Percentiles rank a stretch among this genome's conserved stretches.
phyloP scores from a whole-genome alignment of 2,113 vertebrate genomes.

The Hipposideros armiger region DNA sequence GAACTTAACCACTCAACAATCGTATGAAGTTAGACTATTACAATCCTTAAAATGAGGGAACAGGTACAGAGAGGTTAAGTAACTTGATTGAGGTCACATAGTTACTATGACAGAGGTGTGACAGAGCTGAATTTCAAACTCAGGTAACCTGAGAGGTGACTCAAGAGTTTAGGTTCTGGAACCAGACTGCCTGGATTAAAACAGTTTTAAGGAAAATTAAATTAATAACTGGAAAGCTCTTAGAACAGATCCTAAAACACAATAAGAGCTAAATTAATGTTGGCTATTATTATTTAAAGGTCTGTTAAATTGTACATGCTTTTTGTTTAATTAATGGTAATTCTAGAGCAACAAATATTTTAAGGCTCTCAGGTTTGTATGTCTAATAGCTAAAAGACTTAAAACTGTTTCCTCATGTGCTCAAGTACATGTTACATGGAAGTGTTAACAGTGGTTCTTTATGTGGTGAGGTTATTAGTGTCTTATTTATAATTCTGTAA shows the following conservation, averaged over 20 bases:
- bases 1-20: conserved; percentile 4
- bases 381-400: neutral
- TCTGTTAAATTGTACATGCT: neutral
- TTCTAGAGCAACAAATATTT: conserved; percentile 39
- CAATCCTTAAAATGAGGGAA: conserved; percentile 37
- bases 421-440: neutral
- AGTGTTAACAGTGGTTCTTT: neutral
- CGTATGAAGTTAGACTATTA: neutral
- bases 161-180: conserved; percentile 13
- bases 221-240: neutral
- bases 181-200: neutral
- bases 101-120: neutral
- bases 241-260: neutral
- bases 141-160: conserved; percentile 10
- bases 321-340: conserved; percentile 3
- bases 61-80: conserved; percentile 44
- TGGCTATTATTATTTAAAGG: neutral
- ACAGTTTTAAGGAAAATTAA: neutral
- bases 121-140: neutral
- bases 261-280: neutral
- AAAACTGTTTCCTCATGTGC: neutral
- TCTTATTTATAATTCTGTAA: neutral
- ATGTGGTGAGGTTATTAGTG: neutral
- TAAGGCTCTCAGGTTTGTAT: neutral
- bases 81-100: conserved; percentile 31